These are phyloP conservation scores for Dromiciops gliroides DNA, from an alignment of 2,113 vertebrate species.

Conservation along the genomic window DNA sequence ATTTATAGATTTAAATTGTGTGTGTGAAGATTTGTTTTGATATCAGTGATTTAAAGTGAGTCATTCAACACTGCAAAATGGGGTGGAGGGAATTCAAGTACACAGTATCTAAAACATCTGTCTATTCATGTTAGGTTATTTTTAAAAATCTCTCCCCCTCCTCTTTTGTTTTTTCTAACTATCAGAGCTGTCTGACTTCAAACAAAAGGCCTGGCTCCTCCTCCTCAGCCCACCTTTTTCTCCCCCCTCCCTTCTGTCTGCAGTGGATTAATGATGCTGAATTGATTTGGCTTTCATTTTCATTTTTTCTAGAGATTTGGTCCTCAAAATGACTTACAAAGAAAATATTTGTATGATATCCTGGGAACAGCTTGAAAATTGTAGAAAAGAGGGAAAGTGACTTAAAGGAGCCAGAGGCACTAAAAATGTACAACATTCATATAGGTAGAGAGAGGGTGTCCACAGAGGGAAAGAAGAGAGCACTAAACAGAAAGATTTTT, in stretches of 20 bases:
- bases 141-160: constrained; percentile 42
- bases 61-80: constrained; percentile 24
- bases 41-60: constrained; percentile 28
- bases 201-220: constrained; percentile 78
- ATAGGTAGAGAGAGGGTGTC: constrained; percentile 12
- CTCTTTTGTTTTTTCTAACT: constrained; percentile 15
- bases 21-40: constrained; percentile 51
- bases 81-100: constrained; percentile 21
- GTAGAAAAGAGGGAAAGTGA: constrained; percentile 47
- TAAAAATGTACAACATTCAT: constrained; percentile 7
- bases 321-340: constrained; percentile 38
- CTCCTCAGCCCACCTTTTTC: constrained; percentile 45
- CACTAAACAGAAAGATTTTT: constrained; percentile 28
- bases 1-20: constrained; percentile 56
- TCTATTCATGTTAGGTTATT: constrained; percentile 43
- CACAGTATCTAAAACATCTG: constrained; percentile 37
- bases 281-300: constrained; percentile 54
- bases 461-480: constrained; percentile 11
- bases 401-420: not conserved
- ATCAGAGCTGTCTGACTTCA: constrained; percentile 59
- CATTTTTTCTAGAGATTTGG: constrained; percentile 57
- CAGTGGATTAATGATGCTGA: constrained; percentile 66
- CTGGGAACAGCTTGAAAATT: constrained; percentile 59
- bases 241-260: constrained; percentile 28
- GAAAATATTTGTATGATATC: constrained; percentile 44